Percentiles rank a stretch among this genome's conserved stretches.
phyloP scores from a whole-genome alignment of 2,888 invertebrate species.

The Leptinotarsa rubiginosa region DNA sequence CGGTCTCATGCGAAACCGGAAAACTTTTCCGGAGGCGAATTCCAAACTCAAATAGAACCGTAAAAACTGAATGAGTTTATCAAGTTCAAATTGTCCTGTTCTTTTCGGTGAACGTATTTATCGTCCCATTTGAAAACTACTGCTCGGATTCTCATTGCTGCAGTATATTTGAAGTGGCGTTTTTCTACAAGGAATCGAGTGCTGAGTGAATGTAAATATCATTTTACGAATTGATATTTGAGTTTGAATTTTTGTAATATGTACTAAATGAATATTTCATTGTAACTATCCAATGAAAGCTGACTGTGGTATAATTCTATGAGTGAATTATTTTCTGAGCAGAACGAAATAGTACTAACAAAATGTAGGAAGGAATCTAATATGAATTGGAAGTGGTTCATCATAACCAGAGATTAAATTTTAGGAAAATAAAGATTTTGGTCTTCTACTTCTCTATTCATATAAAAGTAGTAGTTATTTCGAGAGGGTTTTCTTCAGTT shows the following conservation, averaged over 20 bases:
- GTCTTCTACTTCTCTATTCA: too few species aligned
- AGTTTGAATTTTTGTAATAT: neutral
- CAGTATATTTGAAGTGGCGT: constrained; percentile 6
- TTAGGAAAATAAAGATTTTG: too few species aligned
- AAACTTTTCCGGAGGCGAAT: constrained; percentile 12
- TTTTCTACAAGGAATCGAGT: neutral
- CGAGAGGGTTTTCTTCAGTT: too few species aligned
- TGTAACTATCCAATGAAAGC: neutral
- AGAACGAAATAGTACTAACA: too few species aligned
- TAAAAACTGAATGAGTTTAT: constrained; percentile 20
- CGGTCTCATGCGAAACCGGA: constrained; percentile 5
- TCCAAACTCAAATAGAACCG: constrained; percentile 2
- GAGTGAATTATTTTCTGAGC: too few species aligned
- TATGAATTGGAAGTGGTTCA: too few species aligned
- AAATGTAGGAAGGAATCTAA: too few species aligned
- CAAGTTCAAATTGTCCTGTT: constrained; percentile 19
- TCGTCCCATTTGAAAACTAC: constrained; percentile 10
- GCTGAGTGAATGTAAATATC: neutral
- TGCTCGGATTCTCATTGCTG: constrained; percentile 4
- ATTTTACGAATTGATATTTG: constrained; percentile 3
- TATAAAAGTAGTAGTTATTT: too few species aligned
- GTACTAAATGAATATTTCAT: neutral
- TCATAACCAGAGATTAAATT: too few species aligned
- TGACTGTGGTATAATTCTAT: too few species aligned
- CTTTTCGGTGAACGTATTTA: constrained; percentile 8